phyloP scores from a whole-genome alignment of 2,888 invertebrate genomes.

The Arctia plantaginis region DNA sequence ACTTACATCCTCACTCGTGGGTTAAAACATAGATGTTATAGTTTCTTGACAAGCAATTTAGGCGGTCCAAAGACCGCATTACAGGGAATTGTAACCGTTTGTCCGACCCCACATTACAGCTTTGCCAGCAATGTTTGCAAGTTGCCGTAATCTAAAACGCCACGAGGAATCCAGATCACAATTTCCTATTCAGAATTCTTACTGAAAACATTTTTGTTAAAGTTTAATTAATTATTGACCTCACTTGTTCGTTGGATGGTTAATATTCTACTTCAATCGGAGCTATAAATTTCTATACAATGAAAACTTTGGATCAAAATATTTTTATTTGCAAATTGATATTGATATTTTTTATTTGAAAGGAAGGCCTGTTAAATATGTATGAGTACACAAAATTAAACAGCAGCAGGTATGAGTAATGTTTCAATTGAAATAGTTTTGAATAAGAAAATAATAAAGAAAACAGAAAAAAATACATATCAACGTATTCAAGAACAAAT shows the following conservation, averaged over 20 bases:
- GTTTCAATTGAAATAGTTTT: not conserved
- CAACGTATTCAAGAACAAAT: conserved; percentile 9
- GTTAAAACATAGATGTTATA: conserved; percentile 17
- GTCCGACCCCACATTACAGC: conserved; percentile 15
- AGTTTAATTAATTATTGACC: conserved; percentile 16
- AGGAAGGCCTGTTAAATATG: not conserved
- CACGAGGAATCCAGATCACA: conserved; percentile 15
- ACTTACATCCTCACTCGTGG: not conserved
- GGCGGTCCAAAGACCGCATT: conserved; percentile 15
- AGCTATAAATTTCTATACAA: not conserved
- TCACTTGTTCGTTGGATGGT: conserved; percentile 6
- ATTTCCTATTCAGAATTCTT: conserved; percentile 17
- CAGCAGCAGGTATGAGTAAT: not conserved
- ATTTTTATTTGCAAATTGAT: not conserved
- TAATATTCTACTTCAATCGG: conserved; percentile 11
- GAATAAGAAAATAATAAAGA: conserved; percentile 1
- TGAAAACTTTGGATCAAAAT: not conserved
- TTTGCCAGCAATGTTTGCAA: conserved; percentile 11
- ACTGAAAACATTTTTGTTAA: conserved; percentile 11
- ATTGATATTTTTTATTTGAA: not conserved
- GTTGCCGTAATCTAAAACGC: conserved; percentile 14
- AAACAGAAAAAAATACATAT: conserved; percentile 7
- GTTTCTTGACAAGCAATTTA: conserved; percentile 19
- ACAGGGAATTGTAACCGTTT: conserved; percentile 15
- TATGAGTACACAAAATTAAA: not conserved